Evolutionary conservation across 2,888 invertebrate species (phyloP).

Genomic region (Anoplius nigerrimus): DNA sequence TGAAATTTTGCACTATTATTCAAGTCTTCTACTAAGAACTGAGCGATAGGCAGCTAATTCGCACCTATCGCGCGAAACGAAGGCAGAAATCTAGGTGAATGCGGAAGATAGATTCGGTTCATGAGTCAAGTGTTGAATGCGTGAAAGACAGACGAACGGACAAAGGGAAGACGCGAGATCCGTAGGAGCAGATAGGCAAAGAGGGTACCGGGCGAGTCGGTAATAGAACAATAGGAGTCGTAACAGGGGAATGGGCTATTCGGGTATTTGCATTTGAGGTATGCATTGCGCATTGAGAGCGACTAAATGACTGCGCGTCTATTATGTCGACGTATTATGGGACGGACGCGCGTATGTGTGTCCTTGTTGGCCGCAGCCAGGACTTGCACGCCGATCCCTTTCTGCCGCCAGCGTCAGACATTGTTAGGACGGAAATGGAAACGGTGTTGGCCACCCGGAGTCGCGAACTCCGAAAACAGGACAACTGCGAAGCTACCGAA

Average conservation of each 20-base stretch:
- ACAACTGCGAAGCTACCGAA: too few species aligned
- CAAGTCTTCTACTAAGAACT: not conserved
- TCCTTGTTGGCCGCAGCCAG: constrained; percentile 21
- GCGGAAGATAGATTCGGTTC: too few species aligned
- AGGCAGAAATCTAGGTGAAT: not conserved
- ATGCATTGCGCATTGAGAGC: constrained; percentile 37
- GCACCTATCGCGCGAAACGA: not conserved
- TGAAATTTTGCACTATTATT: too few species aligned
- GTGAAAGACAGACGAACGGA: not conserved
- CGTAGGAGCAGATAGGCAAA: not conserved
- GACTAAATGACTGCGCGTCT: constrained; percentile 35
- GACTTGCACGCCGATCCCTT: constrained; percentile 4
- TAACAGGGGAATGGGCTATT: constrained; percentile 31
- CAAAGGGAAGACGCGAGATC: not conserved
- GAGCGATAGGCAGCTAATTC: not conserved
- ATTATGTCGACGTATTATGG: too few species aligned
- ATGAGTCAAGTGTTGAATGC: not conserved
- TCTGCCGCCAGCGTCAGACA: constrained; percentile 22
- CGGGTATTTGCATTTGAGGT: constrained; percentile 46
- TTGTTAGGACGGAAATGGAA: constrained; percentile 45
- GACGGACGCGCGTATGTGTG: constrained; percentile 15
- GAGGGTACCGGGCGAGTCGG: constrained; percentile 21
- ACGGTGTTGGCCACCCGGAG: constrained; percentile 30
- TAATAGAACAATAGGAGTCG: constrained; percentile 49
- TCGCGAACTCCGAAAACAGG: too few species aligned